Percentiles rank a stretch among this genome's conserved stretches.
phyloP scores from a whole-genome alignment of 2,888 invertebrate genomes.

The Apotomis betuletana region DNA sequence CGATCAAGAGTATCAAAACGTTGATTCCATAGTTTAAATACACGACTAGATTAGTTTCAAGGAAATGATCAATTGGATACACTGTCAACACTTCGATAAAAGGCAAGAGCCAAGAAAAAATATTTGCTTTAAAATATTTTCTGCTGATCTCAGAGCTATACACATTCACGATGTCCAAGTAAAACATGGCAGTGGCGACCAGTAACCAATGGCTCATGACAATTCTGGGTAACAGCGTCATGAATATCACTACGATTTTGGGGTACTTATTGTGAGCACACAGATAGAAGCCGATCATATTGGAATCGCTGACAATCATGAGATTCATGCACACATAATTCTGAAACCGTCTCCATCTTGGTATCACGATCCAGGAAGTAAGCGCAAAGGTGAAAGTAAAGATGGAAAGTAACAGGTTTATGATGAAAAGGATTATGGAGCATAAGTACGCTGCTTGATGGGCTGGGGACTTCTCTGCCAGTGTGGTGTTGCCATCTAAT shows the following conservation, averaged over 20 bases:
- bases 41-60: neutral
- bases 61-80: neutral
- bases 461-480: neutral
- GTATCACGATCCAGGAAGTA: neutral
- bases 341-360: neutral
- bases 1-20: neutral
- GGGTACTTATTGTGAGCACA: neutral
- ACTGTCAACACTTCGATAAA: neutral
- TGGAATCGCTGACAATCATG: neutral
- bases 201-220: conserved; percentile 6
- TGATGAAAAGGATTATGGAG: neutral
- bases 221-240: neutral
- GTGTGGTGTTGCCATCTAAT: neutral
- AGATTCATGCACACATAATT: conserved; percentile 3
- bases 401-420: neutral
- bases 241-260: neutral
- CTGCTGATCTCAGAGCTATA: neutral
- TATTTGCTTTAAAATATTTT: neutral
- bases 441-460: neutral
- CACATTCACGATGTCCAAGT: neutral
- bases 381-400: neutral
- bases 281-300: neutral
- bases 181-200: conserved; percentile 2
- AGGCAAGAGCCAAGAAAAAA: neutral
- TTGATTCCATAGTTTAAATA: neutral